These are phyloP conservation scores for Campylorhamphus procurvoides DNA, from an alignment of 2,113 vertebrate genomes.

Conservation along the genomic window DNA sequence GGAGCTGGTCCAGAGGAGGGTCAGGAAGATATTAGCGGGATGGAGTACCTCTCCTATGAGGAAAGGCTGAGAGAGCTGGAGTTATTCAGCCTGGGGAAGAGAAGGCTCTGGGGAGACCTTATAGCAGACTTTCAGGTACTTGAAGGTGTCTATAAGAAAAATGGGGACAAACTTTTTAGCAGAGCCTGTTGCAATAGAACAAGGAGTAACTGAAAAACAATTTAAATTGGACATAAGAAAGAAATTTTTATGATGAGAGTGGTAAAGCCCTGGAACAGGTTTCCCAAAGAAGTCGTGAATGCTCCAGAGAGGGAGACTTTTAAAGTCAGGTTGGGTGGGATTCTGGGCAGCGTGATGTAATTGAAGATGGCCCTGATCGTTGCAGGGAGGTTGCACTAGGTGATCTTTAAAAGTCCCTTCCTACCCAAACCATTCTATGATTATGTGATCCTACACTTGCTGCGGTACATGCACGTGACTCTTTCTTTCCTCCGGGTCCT, in stretches of 20 bases:
- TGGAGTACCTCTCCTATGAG: neutral
- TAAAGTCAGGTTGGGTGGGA: accelerated
- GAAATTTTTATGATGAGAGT: neutral
- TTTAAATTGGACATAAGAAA: neutral
- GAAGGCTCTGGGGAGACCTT: neutral
- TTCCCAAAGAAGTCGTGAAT: neutral
- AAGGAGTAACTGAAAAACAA: neutral
- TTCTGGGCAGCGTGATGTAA: neutral
- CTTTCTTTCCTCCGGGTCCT: neutral
- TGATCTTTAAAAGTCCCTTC: neutral
- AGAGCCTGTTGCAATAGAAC: neutral
- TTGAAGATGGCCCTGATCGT: neutral
- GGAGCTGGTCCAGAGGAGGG: neutral
- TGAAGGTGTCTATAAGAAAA: neutral
- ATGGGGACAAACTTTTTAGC: neutral
- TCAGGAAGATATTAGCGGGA: neutral
- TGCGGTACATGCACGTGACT: neutral
- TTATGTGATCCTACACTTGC: neutral
- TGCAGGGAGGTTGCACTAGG: neutral
- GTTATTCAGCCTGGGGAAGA: neutral
- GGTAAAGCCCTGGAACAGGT: neutral
- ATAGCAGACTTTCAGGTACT: neutral
- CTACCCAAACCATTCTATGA: neutral
- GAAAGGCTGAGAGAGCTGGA: neutral
- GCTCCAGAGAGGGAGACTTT: neutral